Evolutionary conservation across 2,113 vertebrate species (phyloP), one percentile per base, ranked within the genome.

Genomic region (Bubo blakistoni): DNA sequence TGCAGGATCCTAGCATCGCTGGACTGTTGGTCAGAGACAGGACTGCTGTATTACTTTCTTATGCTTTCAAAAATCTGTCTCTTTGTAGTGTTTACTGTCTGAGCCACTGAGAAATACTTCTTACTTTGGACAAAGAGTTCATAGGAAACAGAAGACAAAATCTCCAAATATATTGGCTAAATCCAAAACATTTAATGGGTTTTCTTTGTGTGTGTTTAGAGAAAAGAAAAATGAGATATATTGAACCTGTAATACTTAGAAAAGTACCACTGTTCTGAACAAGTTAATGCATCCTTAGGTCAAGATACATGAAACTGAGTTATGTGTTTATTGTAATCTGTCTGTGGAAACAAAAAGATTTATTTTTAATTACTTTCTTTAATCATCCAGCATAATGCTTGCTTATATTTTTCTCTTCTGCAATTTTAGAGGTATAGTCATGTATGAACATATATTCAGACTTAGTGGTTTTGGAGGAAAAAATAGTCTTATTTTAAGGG

Each of bases 91-190:
- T 82, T 82, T 69, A 36, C 69, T 90, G 24, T 93, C 94, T 91
- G 47, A 71, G 73, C 63, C 65, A 71, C 21, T 62, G 49, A 94
- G 42, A 96, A 82, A 52, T 34, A 21, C 19, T 74, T 78, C 21
- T 71, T 36, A 49, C 14, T 94, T 92, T 70, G 44, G 88, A 91
- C 30, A 49, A 74, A 55, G 42, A 46, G 78, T 94, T 74, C 73
- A 57, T 32, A 95, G 46, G 78, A 93, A 67, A 95, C 40, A 88
- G 46, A 36, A 91, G 87, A 90, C 93, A 86, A 30, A 3, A 40
- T 65, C 90, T 91, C 80, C 26, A 95, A 95, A 71, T 87, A 11
- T 83, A 61, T 77, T 85, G 49, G 67, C 70, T 92, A 93, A 90
- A 93, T 96, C 26, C 54, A 63, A 88, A 84, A 66, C 17, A 74